phyloP scores from a whole-genome alignment of 2,113 vertebrate species.

The Oreotrochilus melanogaster region DNA sequence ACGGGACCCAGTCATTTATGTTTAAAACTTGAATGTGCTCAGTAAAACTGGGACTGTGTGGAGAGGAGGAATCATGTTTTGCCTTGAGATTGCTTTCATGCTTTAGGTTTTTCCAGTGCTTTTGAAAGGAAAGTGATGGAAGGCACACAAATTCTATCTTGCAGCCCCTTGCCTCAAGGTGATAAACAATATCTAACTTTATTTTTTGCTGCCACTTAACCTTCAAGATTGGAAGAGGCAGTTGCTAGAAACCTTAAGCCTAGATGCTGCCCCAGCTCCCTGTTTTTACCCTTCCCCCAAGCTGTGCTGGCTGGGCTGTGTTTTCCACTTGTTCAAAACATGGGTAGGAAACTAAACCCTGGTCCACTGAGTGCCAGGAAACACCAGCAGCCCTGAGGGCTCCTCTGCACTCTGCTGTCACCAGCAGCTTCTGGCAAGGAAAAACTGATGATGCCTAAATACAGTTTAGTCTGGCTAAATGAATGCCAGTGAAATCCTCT shows the following conservation, averaged over 20 bases:
- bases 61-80: background rate
- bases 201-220: background rate
- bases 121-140: background rate
- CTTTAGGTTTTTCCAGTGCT: background rate
- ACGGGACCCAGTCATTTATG: background rate
- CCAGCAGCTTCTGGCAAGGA: background rate
- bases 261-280: background rate
- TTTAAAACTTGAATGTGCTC: background rate
- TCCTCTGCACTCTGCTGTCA: background rate
- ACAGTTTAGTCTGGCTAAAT: background rate
- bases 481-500: background rate
- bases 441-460: background rate
- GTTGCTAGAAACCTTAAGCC: background rate
- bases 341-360: background rate
- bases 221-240: background rate
- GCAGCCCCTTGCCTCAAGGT: background rate
- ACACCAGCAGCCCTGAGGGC: rapidly evolving
- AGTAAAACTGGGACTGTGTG: background rate
- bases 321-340: background rate
- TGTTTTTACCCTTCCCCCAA: background rate
- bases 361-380: background rate
- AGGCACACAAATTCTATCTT: background rate
- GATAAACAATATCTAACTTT: background rate
- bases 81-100: background rate
- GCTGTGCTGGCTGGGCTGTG: background rate